A percentile compares a stretch with the other conserved stretches of the same genome.
phyloP scores from a whole-genome alignment of 2,113 vertebrate genomes.

The Solenodon paradoxus region DNA sequence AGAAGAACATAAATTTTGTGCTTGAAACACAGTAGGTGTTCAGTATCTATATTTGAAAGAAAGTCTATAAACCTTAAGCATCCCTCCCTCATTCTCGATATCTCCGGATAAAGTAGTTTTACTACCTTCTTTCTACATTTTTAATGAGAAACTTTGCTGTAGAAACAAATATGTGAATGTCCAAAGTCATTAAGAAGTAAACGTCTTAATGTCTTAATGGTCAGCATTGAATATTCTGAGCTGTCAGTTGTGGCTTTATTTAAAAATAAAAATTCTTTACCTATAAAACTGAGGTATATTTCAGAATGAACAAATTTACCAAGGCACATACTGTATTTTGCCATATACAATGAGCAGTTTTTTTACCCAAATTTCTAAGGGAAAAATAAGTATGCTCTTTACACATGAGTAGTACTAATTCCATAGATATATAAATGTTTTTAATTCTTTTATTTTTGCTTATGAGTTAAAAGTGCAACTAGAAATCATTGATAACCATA shows the following conservation, averaged over 20 bases:
- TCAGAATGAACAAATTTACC: neutral
- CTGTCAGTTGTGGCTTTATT: conserved; percentile 42
- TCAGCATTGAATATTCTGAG: conserved; percentile 26
- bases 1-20: neutral
- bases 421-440: too few species aligned
- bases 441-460: too few species aligned
- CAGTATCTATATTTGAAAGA: neutral
- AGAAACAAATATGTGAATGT: conserved; percentile 30
- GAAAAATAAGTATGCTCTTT: too few species aligned
- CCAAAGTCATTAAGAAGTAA: conserved; percentile 45
- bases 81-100: neutral
- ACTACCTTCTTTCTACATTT: neutral
- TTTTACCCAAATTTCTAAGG: too few species aligned
- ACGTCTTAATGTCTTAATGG: conserved; percentile 17
- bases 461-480: too few species aligned
- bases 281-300: neutral
- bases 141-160: conserved; percentile 37
- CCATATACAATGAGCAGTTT: too few species aligned
- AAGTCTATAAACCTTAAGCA: neutral
- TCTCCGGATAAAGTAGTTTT: neutral
- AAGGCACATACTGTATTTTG: too few species aligned
- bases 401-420: too few species aligned
- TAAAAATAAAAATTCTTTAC: conserved; percentile 33
- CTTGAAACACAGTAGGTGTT: neutral
- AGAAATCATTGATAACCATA: too few species aligned